These are phyloP conservation scores for Forbesichthys papilliferus DNA, from an alignment of 2,113 vertebrate genomes.

Conservation along the genomic window DNA sequence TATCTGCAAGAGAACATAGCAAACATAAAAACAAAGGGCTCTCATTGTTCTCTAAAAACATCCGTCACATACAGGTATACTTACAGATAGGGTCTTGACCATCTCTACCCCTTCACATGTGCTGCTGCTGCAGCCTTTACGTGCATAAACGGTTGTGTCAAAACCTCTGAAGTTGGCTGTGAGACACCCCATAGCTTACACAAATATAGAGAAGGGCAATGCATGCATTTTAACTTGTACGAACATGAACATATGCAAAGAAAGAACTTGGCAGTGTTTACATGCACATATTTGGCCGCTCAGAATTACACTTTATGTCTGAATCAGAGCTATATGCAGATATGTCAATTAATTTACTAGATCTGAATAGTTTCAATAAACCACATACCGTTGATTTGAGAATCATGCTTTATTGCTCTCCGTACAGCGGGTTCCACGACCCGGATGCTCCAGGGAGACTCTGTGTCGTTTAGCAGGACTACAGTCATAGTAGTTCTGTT, in stretches of 20 bases:
- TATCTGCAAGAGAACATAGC: too few species aligned
- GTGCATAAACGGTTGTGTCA: constrained; percentile 68
- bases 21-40: neutral
- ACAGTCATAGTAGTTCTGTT: constrained; percentile 78
- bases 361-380: constrained; percentile 38
- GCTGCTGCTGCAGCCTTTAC: constrained; percentile 80
- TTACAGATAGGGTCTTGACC: constrained; percentile 80
- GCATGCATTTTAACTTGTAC: neutral
- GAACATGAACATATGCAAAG: too few species aligned
- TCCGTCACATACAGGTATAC: constrained; percentile 42
- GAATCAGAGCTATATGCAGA: neutral
- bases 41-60: neutral
- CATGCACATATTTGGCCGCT: too few species aligned
- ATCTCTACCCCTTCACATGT: constrained; percentile 86
- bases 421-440: constrained; percentile 71
- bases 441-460: constrained; percentile 72
- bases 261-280: too few species aligned
- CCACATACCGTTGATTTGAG: constrained; percentile 51
- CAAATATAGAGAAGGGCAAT: constrained; percentile 6
- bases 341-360: neutral
- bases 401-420: constrained; percentile 67
- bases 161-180: constrained; percentile 73
- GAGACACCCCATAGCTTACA: constrained; percentile 51
- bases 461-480: constrained; percentile 83
- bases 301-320: too few species aligned